phyloP scores from a whole-genome alignment of 2,113 vertebrate genomes.

The Hyperoodon ampullatus region DNA sequence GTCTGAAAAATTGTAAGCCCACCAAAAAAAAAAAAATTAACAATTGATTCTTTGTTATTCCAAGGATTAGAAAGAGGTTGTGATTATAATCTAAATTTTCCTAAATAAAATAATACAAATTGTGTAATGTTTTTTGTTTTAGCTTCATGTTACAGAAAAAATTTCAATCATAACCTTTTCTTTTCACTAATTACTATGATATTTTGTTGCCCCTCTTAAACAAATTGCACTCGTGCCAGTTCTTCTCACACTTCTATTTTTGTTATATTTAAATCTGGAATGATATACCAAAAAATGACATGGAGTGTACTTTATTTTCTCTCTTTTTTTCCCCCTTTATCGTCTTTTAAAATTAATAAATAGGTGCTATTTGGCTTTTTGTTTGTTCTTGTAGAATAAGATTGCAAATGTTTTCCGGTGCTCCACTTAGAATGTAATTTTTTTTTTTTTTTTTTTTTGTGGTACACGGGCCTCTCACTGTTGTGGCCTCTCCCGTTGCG shows the following conservation, averaged over 20 bases:
- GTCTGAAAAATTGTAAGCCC: not conserved
- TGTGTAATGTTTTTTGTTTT: not conserved
- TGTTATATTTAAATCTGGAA: conserved; percentile 24
- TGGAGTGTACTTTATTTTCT: not conserved
- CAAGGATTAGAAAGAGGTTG: not conserved
- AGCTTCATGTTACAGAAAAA: conserved; percentile 11
- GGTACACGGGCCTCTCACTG: no score
- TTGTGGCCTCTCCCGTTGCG: no score
- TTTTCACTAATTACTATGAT: not conserved
- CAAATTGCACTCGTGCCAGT: not conserved
- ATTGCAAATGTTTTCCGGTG: not conserved
- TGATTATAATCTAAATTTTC: not conserved
- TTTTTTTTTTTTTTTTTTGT: no score
- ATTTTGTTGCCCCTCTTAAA: not conserved
- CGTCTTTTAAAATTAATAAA: not conserved
- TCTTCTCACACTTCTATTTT: not conserved
- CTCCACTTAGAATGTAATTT: not conserved
- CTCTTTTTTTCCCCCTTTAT: not conserved
- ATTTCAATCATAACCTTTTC: not conserved
- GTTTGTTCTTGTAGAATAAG: not conserved
- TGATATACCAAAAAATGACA: not conserved
- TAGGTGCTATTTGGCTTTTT: not conserved
- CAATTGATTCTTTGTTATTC: not conserved
- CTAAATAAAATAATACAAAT: not conserved
- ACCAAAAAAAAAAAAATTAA: not conserved